Base-by-base conservation (phyloP, 2,797 vertebrate genomes). In the Pseudomugil tenellus region DNA sequence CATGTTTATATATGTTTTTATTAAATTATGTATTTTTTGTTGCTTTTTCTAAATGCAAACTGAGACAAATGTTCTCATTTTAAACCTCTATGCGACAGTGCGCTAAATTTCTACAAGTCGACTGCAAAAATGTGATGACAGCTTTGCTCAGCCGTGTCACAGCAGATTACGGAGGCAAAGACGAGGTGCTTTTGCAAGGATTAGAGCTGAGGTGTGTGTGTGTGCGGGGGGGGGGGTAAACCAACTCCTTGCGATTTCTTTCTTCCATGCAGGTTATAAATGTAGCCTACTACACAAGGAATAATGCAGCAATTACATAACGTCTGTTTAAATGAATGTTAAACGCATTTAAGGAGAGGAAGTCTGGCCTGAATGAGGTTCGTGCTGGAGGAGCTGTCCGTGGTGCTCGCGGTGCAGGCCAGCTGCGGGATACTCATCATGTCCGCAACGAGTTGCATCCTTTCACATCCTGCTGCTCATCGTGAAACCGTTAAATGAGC, bases 371-470 rank as follows among this genome's bases (percentile, higher is more conserved):
- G 9, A 28, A 21, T 25, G 25, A 19, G 6, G 16, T 17, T 3
- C 6, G 62, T 6, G 31, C n/a, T 31, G 19, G 0, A n/a, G 77
- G 84, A 79, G 87, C 87, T 89, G 83, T 85, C 84, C 79, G 25
- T 61, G 85, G 86, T 84, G 74, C 85, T 84, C 81, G 1, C 17
- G 48, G 34, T 37, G 73, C 63, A 34, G 69, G 57, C 60, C 76
- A 62, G 70, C 70, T 70, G 72, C 80, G 39, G 5, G 12, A 58
- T n/a, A 43, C 11, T 60, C 81, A 76, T 83, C 84, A 81, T 16
- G 80, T 82, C 74, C 63, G 37, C 75, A 70, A 87, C 83, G 84
- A 87, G 89, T 85, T 87, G 87, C 83, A n/a, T 84, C 56, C 51
- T 23, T 34, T 28, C 74, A 64, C 78, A 78, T 66, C 29, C 79